Conservation (phyloP, 2,888 invertebrate species). For the Melitaea athalia region DNA sequence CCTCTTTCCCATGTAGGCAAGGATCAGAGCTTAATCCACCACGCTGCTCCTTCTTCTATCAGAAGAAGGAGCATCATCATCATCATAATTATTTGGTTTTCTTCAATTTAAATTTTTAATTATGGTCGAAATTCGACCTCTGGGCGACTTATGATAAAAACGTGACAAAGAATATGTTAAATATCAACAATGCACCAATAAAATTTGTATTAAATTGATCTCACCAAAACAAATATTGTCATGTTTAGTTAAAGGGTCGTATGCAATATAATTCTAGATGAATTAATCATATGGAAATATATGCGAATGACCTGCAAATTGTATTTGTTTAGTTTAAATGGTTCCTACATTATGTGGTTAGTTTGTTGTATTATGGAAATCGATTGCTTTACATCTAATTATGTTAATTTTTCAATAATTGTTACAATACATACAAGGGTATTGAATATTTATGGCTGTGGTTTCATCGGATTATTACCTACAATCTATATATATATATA, state of each 20-base stretch:
- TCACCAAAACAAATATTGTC: constrained; percentile 10
- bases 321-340: constrained; percentile 28
- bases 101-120: too few relatives aligned
- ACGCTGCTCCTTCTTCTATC: too few relatives aligned
- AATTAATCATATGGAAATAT: constrained; percentile 19
- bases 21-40: too few relatives aligned
- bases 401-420: constrained; percentile 19
- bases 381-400: constrained; percentile 19
- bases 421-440: neutral
- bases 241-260: neutral
- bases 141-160: too few relatives aligned
- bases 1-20: too few relatives aligned
- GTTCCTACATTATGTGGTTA: constrained; percentile 21
- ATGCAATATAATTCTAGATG: constrained; percentile 8
- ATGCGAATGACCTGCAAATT: constrained; percentile 28
- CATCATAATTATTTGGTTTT: too few relatives aligned
- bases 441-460: neutral
- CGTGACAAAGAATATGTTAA: too few relatives aligned
- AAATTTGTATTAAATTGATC: neutral
- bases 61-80: too few relatives aligned
- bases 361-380: constrained; percentile 27
- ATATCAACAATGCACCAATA: too few relatives aligned
- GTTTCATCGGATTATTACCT: neutral
- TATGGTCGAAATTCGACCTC: too few relatives aligned
- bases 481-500: too few relatives aligned